Conservation (phyloP, 2,113 vertebrate species). For the Fregata magnificens region DNA sequence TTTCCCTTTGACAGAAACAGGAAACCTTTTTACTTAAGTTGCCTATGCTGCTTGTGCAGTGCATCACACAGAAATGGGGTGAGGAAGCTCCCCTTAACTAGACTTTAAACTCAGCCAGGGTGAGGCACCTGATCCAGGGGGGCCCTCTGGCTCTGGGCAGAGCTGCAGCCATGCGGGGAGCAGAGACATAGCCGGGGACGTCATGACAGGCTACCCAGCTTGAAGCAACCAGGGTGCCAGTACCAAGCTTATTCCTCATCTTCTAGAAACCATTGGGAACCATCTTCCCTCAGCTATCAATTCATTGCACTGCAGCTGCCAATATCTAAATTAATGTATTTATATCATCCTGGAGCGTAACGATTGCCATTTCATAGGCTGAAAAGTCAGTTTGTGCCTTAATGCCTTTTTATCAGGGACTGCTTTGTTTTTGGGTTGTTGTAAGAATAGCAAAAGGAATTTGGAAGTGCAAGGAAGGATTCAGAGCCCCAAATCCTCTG, state of each 20-base stretch:
- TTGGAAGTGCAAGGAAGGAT: background rate
- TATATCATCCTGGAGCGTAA: background rate
- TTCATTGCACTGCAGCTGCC: background rate
- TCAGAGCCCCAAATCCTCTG: background rate
- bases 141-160: fast-evolving
- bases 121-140: background rate
- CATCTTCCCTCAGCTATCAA: background rate
- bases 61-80: background rate
- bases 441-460: background rate
- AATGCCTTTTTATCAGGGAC: background rate
- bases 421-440: background rate
- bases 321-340: background rate
- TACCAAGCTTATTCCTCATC: background rate
- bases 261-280: background rate
- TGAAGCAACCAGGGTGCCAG: background rate
- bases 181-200: background rate
- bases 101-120: background rate
- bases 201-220: background rate
- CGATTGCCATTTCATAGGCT: background rate
- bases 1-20: background rate
- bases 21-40: background rate
- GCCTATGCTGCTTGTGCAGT: background rate
- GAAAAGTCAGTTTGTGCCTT: background rate
- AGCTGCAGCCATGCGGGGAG: background rate
- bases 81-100: background rate